A percentile compares a stretch with the other conserved stretches of the same genome.
phyloP scores from a whole-genome alignment of 2,797 vertebrate genomes.

The Echeneis naucrates region DNA sequence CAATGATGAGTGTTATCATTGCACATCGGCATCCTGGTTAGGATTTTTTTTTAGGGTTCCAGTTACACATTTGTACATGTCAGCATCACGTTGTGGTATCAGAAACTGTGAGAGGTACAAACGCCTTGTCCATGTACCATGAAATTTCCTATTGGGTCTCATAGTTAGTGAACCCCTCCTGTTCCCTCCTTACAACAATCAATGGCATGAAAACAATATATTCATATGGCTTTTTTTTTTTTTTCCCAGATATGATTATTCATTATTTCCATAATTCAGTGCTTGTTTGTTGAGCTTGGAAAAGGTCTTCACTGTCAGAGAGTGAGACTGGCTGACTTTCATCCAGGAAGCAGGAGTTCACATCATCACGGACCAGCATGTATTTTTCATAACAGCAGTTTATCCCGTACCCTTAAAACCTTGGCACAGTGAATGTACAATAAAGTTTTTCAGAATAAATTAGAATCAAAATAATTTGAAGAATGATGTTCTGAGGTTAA shows the following conservation, averaged over 20 bases:
- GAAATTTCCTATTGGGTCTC: background rate
- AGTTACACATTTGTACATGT: background rate
- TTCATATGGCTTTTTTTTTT: no score
- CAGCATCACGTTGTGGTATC: background rate
- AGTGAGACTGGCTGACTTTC: background rate
- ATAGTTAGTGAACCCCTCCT: background rate
- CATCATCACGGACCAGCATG: no score
- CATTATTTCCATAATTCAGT: background rate
- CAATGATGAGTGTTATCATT: background rate
- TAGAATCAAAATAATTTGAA: background rate
- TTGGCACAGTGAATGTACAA: background rate
- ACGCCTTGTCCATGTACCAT: no score
- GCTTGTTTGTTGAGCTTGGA: no score
- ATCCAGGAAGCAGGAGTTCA: background rate
- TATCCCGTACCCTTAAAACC: background rate
- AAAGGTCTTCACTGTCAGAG: no score
- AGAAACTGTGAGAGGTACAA: background rate
- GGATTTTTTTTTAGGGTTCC: background rate
- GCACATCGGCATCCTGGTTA: background rate
- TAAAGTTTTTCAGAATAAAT: slow-evolving; percentile 13
- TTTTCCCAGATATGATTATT: no score
- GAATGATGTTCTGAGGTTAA: background rate
- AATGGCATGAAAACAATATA: background rate
- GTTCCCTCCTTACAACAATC: background rate
- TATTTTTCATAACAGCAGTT: background rate